Evolutionary conservation across 2,113 vertebrate genomes (phyloP), one percentile per base, ranked within the genome.

Genomic region (Hoplias malabaricus): DNA sequence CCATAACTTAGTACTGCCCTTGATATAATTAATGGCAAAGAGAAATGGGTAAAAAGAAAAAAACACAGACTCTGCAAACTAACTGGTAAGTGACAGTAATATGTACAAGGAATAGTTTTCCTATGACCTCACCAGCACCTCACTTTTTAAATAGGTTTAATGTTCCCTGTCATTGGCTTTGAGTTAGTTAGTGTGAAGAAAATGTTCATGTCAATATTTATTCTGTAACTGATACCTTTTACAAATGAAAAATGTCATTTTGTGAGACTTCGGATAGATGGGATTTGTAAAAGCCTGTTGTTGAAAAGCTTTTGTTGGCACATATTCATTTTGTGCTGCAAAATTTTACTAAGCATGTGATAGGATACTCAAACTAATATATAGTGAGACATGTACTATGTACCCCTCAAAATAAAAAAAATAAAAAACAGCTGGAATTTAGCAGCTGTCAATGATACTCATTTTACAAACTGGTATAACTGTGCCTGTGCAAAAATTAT

Each of bases 171-270:
- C 71, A 69, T 2, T 72, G 77, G 59, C 29, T 62, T 84, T 80
- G 61, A 80, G 61, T 84, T 80, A 77, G 50, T 61, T 8, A 19
- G 69, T 69, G 56, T 59, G 66, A 73, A 65, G 46, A n/a, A 25
- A 66, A 67, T 73, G 69, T 56, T 34, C 2, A 79, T 79, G 69
- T 79, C 77, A 66, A 72, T 78, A 72, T 78, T 72, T 71, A 33
- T 56, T 46, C 34, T 57, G 68, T 54, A 59, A 46, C 33, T 31
- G 16, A 79, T 56, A 34, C 69, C 21, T 66, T 73, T 67, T 73
- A 73, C 57, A 72, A 54, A 48, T 43, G 46, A 34, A 72, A 33
- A 21, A 69, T 34, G 67, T 69, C 27, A 53, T 10, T 54, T 34
- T 54, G 48, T n/a, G 3, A 53, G 16, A 3, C n/a, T 36, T 54